A percentile compares a stretch with the other conserved stretches of the same genome.
Conservation (phyloP, 2,113 vertebrate genomes). For the Sitta europaea region DNA sequence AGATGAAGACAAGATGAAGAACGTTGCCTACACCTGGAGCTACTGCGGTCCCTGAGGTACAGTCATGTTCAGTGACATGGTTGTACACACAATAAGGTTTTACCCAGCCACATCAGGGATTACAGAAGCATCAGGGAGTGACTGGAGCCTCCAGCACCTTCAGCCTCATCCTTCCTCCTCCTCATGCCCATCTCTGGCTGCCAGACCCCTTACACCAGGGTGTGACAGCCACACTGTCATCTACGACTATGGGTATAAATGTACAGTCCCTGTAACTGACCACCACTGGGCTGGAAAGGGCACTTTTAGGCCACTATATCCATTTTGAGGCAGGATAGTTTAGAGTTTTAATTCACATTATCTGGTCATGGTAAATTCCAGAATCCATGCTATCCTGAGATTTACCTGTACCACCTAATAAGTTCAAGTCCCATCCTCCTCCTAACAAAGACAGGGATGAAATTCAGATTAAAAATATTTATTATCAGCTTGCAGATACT, state of each 20-base stretch:
- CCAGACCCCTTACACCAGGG: background rate
- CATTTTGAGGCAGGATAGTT: background rate
- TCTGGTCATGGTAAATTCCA: background rate
- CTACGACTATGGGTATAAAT: fast-evolving
- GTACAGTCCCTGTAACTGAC: background rate
- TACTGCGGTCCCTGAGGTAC: fast-evolving
- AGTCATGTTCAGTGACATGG: background rate
- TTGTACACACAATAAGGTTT: background rate
- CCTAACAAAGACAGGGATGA: background rate
- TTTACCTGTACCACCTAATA: background rate
- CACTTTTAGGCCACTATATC: background rate
- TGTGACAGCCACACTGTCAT: background rate
- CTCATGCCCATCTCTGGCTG: background rate
- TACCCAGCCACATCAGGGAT: background rate
- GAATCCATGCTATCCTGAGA: background rate
- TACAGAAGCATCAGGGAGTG: background rate
- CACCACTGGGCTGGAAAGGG: background rate
- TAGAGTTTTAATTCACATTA: background rate
- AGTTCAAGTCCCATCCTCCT: background rate
- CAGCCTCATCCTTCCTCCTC: background rate
- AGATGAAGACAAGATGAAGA: background rate
- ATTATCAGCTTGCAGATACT: background rate
- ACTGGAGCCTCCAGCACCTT: background rate
- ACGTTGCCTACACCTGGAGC: fast-evolving
- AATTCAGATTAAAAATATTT: background rate